Evolutionary conservation across 1,140 invertebrate species (phyloP), one percentile per base, ranked within the genome.

Genomic region (Drosophila ironensis): DNA sequence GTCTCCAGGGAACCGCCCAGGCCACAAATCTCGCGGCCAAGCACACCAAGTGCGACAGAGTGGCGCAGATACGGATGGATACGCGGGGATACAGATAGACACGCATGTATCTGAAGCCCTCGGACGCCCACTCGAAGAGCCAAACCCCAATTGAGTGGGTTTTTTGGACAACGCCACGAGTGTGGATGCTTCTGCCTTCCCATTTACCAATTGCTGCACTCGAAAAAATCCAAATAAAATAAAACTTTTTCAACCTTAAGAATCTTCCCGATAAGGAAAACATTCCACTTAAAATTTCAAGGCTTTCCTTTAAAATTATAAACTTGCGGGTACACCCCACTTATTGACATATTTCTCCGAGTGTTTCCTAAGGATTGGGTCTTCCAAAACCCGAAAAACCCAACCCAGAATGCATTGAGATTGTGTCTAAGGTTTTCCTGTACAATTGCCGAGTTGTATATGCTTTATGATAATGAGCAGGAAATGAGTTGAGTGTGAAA

Each of bases 401-500:
- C 60, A 64, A 64, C 60, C 57, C 60, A 64, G 14, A 63, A 63
- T 42, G 42, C 57, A 63, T 40, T 47, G 59, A 22, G 50, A 56
- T 46, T 48, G 66, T 30, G 63, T 16, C 47, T 67, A 25, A 28
- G 44, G 38, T 44, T 54, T 47, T 75, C n/a, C n/a, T 68, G 72
- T 77, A 72, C 74, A 64, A 51, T 84, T 84, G 72, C 48, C 35
- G 56, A 24, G 12, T 14, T 14, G 12, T 30, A 37, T 37, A 37
- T 22, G 5, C 5, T 3, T 22, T 81, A 81, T 82, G 78, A 82
- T 82, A 82, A 82, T 82, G 78, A 82, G 78, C 78, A 84, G 78
- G 78, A 82, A 82, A 82, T 82, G 78, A 84, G 80, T 86, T 73
- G 78, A 73, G 78, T 86, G 78, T 82, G 69, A 82, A 86, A 82